These are phyloP conservation scores for Paramuricea clavata DNA, from an alignment of 92 coral and sea anemone species.

Conservation along the genomic window DNA sequence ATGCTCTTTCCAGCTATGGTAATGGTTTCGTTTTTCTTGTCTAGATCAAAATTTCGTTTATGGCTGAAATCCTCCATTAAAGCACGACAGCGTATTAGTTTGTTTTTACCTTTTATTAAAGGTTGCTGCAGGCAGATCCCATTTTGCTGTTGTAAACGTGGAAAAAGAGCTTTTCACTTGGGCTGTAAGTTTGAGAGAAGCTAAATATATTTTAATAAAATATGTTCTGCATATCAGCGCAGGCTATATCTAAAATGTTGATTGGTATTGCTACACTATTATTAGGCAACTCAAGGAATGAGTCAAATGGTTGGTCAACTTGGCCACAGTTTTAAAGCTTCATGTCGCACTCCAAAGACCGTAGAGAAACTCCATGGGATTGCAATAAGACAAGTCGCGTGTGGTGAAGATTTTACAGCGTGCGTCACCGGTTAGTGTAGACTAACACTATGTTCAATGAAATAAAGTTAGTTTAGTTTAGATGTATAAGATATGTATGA, in stretches of 20 bases:
- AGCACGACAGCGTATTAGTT: too few relatives aligned
- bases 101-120: constrained; percentile 29
- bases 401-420: constrained; percentile 98
- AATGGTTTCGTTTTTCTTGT: too few relatives aligned
- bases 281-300: constrained; percentile 92
- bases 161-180: constrained; percentile 95
- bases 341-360: constrained; percentile 87
- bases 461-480: not conserved
- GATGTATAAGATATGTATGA: not conserved
- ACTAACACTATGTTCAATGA: too few relatives aligned
- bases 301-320: constrained; percentile 95
- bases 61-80: too few relatives aligned
- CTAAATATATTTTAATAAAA: not conserved
- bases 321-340: constrained; percentile 88
- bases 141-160: constrained; percentile 94
- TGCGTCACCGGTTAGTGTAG: constrained; percentile 90
- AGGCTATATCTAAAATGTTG: not conserved
- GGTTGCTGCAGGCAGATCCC: constrained; percentile 97
- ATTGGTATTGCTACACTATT: not conserved
- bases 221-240: too few relatives aligned
- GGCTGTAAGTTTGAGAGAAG: constrained; percentile 81
- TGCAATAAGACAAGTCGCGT: constrained; percentile 87
- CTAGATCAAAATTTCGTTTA: too few relatives aligned
- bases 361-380: constrained; percentile 84
- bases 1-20: too few relatives aligned